Evolutionary conservation across 2,113 vertebrate genomes (phyloP).

Genomic region (Campylomormyrus tamandua): DNA sequence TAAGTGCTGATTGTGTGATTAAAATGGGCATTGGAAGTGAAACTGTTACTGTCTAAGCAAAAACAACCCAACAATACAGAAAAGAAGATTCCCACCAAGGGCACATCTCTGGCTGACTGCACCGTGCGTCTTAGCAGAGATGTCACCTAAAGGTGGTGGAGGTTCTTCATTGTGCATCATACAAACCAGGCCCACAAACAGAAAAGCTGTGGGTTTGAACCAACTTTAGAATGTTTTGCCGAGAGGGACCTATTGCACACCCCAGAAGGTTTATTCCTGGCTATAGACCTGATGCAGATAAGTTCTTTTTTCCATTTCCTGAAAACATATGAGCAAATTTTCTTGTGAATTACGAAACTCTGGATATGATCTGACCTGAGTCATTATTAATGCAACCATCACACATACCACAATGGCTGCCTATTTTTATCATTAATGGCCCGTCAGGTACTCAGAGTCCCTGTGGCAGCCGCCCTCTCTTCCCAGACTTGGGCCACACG

Average conservation of each 20-base stretch:
- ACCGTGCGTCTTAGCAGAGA: not conserved
- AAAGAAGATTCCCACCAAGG: not conserved
- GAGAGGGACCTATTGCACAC: not conserved
- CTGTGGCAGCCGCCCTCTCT: not conserved
- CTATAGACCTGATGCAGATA: not conserved
- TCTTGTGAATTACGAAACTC: not conserved
- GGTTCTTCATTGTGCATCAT: not conserved
- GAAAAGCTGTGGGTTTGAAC: not conserved
- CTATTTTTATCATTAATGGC: too few relatives aligned
- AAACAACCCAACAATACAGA: not conserved
- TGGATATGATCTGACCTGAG: not conserved
- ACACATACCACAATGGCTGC: not conserved
- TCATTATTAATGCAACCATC: not conserved
- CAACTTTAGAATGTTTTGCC: not conserved
- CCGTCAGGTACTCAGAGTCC: too few relatives aligned
- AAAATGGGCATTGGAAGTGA: not conserved
- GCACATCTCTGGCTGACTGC: not conserved
- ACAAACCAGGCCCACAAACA: not conserved
- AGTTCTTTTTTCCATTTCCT: not conserved
- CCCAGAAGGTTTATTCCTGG: not conserved
- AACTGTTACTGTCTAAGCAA: not conserved
- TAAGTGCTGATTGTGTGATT: not conserved
- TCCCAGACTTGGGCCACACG: too few relatives aligned
- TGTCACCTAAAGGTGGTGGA: not conserved
- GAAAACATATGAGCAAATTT: not conserved